Evolutionary conservation across 2,797 vertebrate species (phyloP).

Genomic region (Kryptolebias ocellatus): DNA sequence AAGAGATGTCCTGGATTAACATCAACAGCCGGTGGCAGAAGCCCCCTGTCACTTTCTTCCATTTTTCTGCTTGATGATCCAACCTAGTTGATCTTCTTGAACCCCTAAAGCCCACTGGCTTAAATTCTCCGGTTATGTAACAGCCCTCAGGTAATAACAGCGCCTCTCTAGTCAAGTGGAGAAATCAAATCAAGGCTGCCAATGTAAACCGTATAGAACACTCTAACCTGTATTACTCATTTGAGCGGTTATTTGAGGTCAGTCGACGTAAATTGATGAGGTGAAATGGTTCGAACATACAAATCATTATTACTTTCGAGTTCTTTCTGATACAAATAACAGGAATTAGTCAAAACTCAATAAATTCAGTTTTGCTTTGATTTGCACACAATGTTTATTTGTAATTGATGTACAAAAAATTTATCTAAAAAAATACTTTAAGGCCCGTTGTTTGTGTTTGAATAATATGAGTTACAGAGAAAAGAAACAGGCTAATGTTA

Average conservation of each 20-base stretch:
- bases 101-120: slow-evolving; percentile 53
- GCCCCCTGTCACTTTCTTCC: slow-evolving; percentile 71
- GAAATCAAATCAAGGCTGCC: slow-evolving; percentile 68
- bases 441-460: slow-evolving; percentile 28
- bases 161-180: slow-evolving; percentile 61
- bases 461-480: slow-evolving; percentile 1
- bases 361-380: not conserved
- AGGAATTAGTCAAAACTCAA: not conserved
- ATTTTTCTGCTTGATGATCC: slow-evolving; percentile 70
- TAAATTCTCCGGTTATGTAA: slow-evolving; percentile 57
- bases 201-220: slow-evolving; percentile 49
- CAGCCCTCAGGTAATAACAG: slow-evolving; percentile 60
- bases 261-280: slow-evolving; percentile 25
- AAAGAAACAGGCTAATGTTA: not conserved
- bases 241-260: slow-evolving; percentile 28
- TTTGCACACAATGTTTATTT: slow-evolving; percentile 40
- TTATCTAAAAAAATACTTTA: slow-evolving; percentile 34
- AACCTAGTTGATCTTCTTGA: slow-evolving; percentile 65
- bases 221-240: slow-evolving; percentile 52
- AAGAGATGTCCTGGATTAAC: slow-evolving; percentile 52
- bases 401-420: slow-evolving; percentile 63
- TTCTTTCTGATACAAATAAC: slow-evolving; percentile 12
- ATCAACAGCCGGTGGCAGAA: slow-evolving; percentile 52
- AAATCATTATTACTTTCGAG: not conserved
- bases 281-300: slow-evolving; percentile 12